A percentile compares a stretch with the other conserved stretches of the same genome.
Evolutionary conservation across 1,140 invertebrate species (phyloP).

Genomic region (Augochlora pura): DNA sequence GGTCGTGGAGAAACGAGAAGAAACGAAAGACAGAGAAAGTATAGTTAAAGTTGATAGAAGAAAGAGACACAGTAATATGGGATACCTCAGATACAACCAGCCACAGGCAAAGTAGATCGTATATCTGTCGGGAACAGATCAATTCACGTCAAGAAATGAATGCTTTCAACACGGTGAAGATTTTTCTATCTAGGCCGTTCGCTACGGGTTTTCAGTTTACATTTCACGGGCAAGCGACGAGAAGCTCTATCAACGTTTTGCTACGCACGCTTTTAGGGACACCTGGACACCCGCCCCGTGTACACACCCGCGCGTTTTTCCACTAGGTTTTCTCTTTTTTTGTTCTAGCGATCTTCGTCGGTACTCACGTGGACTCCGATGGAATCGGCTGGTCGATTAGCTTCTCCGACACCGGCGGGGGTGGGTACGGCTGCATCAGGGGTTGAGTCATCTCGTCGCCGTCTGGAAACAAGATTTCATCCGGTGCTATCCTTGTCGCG

Average conservation of each 20-base stretch:
- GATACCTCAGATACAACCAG: conserved; percentile 90
- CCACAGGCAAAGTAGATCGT: conserved; percentile 88
- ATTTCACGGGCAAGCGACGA: not conserved
- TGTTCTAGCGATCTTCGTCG: conserved; percentile 7
- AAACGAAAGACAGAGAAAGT: not conserved
- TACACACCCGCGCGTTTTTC: not conserved
- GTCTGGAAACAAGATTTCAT: conserved; percentile 53
- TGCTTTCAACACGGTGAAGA: conserved; percentile 31
- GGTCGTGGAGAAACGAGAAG: not conserved
- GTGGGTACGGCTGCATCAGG: conserved; percentile 86
- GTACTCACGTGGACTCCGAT: conserved; percentile 88
- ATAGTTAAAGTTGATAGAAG: conserved; percentile 40
- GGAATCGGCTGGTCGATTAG: conserved; percentile 86
- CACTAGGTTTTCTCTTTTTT: not conserved
- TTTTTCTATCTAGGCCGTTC: conserved; percentile 28
- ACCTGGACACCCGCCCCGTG: not conserved
- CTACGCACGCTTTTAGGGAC: not conserved
- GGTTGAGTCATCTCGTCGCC: conserved; percentile 82
- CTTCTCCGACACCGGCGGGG: conserved; percentile 84
- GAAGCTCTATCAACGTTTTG: conserved; percentile 17
- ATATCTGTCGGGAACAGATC: conserved; percentile 59
- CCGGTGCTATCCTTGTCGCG: not conserved
- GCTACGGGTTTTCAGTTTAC: conserved; percentile 28
- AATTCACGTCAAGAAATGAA: conserved; percentile 56
- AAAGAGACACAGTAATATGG: conserved; percentile 54